These are phyloP conservation scores for Lophura nycthemera DNA, from an alignment of 2,113 vertebrate genomes.

Conservation along the genomic window DNA sequence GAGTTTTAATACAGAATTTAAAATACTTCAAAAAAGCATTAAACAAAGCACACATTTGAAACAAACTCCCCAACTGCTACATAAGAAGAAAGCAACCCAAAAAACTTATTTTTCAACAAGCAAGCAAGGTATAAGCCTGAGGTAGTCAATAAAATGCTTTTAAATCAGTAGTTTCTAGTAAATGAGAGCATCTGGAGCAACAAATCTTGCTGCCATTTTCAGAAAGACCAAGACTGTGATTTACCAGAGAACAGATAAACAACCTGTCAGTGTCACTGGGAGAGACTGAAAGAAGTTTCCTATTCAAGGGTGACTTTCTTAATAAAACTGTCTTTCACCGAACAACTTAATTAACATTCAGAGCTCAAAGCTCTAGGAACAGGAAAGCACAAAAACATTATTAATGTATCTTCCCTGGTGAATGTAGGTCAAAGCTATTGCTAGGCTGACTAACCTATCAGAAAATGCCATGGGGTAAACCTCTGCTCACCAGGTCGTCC, in stretches of 20 bases:
- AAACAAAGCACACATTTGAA: background rate
- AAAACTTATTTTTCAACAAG: background rate
- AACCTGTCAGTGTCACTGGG: background rate
- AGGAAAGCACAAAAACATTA: background rate
- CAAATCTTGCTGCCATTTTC: conserved; percentile 23
- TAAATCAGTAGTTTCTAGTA: conserved; percentile 12
- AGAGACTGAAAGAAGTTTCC: background rate
- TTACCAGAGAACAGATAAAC: conserved; percentile 12
- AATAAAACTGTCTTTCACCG: conserved; percentile 22
- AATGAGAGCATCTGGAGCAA: conserved; percentile 32
- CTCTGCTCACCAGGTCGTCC: background rate
- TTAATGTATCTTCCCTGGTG: background rate
- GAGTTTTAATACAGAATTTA: background rate
- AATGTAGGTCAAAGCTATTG: conserved; percentile 16
- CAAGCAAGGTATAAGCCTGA: background rate
- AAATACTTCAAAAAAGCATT: background rate
- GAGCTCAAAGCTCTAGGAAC: background rate
- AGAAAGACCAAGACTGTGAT: background rate
- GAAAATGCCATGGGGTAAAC: background rate
- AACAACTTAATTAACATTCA: conserved; percentile 48
- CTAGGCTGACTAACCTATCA: background rate
- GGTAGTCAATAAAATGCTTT: conserved; percentile 13
- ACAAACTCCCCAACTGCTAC: background rate
- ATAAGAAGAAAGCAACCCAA: background rate
- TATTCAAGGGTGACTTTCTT: background rate